Evolutionary conservation across 2,113 vertebrate genomes (phyloP).

Genomic region (Ceyx melanurus): DNA sequence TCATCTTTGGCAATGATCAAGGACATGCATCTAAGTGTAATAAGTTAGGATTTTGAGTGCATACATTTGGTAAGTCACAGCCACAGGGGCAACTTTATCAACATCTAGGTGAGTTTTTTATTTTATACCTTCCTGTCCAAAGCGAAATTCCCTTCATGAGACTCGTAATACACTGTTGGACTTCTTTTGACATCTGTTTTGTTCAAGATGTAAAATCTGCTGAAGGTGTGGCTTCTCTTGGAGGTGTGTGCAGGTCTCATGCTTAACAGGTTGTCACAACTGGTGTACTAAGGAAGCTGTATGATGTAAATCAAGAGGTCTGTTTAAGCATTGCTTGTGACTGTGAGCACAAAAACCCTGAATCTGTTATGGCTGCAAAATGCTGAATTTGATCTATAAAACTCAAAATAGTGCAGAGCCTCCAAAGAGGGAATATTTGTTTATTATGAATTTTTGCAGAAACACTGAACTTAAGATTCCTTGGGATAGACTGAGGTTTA

Average conservation of each 20-base stretch:
- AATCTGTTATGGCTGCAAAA: background rate
- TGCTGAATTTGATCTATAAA: background rate
- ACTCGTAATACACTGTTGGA: rapidly evolving
- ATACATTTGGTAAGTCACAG: background rate
- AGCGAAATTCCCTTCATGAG: background rate
- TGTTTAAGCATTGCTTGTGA: background rate
- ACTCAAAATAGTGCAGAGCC: background rate
- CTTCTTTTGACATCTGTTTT: background rate
- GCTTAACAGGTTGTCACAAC: no score
- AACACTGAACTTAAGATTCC: background rate
- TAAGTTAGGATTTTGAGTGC: background rate
- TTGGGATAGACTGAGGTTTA: background rate
- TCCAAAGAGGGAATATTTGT: background rate
- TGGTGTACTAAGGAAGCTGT: background rate
- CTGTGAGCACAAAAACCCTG: background rate
- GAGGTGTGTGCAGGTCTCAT: no score
- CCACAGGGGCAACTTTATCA: background rate
- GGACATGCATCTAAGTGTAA: background rate
- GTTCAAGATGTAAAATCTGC: no score
- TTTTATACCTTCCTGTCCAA: background rate
- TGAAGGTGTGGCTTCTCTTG: no score
- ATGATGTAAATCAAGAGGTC: background rate
- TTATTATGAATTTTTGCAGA: background rate
- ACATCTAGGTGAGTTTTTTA: background rate
- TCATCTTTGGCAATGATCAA: background rate